Evolutionary conservation across 1,140 invertebrate species (phyloP).

Genomic region (Calycopis cecrops): DNA sequence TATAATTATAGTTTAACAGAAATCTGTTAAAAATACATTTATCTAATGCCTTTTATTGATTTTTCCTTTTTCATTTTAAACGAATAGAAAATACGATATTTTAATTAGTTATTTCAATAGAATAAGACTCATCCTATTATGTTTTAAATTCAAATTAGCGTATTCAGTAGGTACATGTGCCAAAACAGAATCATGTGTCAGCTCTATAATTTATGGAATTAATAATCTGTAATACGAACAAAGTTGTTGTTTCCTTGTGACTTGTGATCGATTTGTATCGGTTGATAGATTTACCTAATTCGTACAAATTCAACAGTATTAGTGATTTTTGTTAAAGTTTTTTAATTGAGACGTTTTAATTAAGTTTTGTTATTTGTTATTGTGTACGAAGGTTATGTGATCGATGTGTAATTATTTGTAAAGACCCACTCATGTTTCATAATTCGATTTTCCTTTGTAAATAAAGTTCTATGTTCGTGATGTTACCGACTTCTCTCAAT

Average conservation of each 20-base stretch:
- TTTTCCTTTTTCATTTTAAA: conserved; percentile 35
- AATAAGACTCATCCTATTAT: conserved; percentile 5
- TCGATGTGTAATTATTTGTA: conserved; percentile 16
- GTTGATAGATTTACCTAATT: conserved; percentile 65
- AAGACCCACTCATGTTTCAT: conserved; percentile 23
- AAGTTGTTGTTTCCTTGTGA: conserved; percentile 41
- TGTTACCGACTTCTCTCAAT: conserved; percentile 24
- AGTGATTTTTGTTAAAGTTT: conserved; percentile 74
- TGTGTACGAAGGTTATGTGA: conserved; percentile 31
- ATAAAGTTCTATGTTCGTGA: conserved; percentile 17
- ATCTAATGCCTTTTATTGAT: conserved; percentile 50
- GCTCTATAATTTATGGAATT: not conserved
- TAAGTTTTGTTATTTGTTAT: conserved; percentile 74
- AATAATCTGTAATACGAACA: not conserved
- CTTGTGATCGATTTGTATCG: conserved; percentile 51
- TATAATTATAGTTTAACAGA: conserved; percentile 64
- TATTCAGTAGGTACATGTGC: conserved; percentile 50
- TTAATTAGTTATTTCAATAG: conserved; percentile 11
- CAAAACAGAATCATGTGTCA: conserved; percentile 33
- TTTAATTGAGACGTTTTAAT: conserved; percentile 69
- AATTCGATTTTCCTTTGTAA: conserved; percentile 24
- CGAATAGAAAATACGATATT: conserved; percentile 1
- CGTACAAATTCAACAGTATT: conserved; percentile 74
- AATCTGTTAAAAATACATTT: conserved; percentile 27
- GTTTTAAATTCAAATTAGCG: not conserved